These are phyloP conservation scores for Anorthoa munda DNA, from an alignment of 2,888 invertebrate genomes.

Conservation along the genomic window DNA sequence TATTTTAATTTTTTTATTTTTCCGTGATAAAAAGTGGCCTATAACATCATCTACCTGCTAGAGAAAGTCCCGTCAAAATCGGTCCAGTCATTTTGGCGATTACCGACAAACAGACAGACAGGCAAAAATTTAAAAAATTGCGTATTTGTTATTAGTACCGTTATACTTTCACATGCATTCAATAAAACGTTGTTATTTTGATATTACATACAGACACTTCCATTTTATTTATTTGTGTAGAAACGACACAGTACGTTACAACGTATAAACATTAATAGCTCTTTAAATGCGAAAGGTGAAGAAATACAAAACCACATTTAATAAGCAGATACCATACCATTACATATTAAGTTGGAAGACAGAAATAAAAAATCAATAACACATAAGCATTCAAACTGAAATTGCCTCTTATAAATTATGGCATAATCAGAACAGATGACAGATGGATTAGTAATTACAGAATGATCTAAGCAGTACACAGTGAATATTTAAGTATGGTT, in stretches of 20 bases:
- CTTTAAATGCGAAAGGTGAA: background rate
- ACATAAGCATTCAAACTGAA: background rate
- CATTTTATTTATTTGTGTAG: no score
- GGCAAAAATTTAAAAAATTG: no score
- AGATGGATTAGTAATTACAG: background rate
- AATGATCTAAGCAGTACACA: background rate
- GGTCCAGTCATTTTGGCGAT: no score
- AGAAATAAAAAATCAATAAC: constrained; percentile 23
- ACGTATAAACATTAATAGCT: background rate
- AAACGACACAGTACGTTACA: background rate
- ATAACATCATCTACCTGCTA: no score
- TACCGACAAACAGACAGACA: no score
- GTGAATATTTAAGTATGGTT: background rate
- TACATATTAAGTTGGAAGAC: background rate
- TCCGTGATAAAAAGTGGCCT: no score
- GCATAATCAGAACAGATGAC: constrained; percentile 11
- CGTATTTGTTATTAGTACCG: no score
- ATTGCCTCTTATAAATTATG: background rate
- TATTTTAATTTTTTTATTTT: no score
- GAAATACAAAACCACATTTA: constrained; percentile 2
- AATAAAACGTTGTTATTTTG: no score
- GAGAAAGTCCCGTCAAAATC: no score
- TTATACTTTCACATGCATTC: no score
- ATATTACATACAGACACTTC: no score
- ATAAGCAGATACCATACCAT: background rate